phyloP scores from a whole-genome alignment of 2,113 vertebrate genomes.

The Upupa epops region DNA sequence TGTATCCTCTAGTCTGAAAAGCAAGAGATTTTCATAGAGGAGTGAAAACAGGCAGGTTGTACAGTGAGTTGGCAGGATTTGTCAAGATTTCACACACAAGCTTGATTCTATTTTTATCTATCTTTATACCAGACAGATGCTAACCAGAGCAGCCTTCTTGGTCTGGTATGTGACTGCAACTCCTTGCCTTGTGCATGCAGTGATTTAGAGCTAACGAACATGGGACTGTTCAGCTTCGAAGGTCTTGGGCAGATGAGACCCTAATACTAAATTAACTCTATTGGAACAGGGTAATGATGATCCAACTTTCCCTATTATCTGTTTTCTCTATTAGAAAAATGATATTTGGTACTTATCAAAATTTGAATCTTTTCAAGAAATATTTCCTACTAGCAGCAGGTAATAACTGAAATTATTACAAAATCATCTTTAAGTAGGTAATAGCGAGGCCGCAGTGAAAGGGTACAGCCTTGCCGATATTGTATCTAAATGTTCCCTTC shows the following conservation, averaged over 20 bases:
- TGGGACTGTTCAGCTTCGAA: not conserved
- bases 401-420: not conserved
- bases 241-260: not conserved
- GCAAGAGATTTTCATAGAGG: not conserved
- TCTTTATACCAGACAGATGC: not conserved
- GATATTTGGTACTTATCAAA: not conserved
- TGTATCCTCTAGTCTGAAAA: not conserved
- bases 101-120: not conserved
- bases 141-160: not conserved
- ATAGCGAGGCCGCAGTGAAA: not conserved
- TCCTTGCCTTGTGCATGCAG: not conserved
- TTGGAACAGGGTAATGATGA: not conserved
- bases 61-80: not conserved
- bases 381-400: not conserved
- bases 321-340: not conserved
- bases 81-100: not conserved
- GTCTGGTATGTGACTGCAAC: rapidly evolving
- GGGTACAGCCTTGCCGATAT: rapidly evolving
- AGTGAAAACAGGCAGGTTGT: not conserved
- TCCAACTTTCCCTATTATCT: too few relatives aligned
- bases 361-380: not conserved
- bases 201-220: not conserved
- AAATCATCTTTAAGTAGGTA: not conserved
- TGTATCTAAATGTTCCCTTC: rapidly evolving
- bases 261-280: too few relatives aligned